Percentiles rank a stretch among this genome's conserved stretches.
Evolutionary conservation across 2,113 vertebrate genomes (phyloP).

Genomic region (Bagarius yarrelli): DNA sequence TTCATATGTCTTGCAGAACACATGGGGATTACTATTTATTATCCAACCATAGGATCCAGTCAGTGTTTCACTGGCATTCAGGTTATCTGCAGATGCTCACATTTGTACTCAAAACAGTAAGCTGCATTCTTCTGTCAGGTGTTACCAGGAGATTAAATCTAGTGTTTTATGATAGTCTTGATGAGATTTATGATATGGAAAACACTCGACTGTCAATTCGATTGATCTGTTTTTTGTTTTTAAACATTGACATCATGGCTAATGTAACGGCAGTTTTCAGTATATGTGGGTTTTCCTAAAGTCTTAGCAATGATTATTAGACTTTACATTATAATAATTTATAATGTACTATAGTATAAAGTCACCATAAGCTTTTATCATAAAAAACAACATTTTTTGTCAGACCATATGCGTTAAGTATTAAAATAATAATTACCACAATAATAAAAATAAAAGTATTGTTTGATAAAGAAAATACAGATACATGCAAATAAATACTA

Average conservation of each 20-base stretch:
- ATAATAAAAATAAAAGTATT: too few relatives aligned
- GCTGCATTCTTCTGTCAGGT: background rate
- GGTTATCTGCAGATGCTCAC: background rate
- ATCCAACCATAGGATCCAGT: background rate
- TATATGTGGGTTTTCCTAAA: background rate
- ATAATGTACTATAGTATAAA: too few relatives aligned
- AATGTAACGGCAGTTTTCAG: background rate
- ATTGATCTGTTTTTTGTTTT: background rate
- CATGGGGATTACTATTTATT: background rate
- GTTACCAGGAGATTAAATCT: background rate
- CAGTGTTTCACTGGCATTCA: conserved; percentile 1
- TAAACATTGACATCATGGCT: background rate
- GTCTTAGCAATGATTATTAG: too few relatives aligned
- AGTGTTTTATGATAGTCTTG: background rate
- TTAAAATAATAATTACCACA: too few relatives aligned
- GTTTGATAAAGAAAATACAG: too few relatives aligned
- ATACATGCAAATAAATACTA: too few relatives aligned
- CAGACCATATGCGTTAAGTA: too few relatives aligned
- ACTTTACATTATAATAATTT: too few relatives aligned
- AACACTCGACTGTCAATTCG: background rate
- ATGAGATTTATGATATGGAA: background rate
- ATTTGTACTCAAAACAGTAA: background rate
- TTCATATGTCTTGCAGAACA: background rate
- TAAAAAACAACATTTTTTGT: too few relatives aligned
- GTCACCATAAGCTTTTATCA: too few relatives aligned